These are phyloP conservation scores for Ophioderma brevispina DNA, from an alignment of 35 echinoderm and acorn worm species.

Conservation along the genomic window DNA sequence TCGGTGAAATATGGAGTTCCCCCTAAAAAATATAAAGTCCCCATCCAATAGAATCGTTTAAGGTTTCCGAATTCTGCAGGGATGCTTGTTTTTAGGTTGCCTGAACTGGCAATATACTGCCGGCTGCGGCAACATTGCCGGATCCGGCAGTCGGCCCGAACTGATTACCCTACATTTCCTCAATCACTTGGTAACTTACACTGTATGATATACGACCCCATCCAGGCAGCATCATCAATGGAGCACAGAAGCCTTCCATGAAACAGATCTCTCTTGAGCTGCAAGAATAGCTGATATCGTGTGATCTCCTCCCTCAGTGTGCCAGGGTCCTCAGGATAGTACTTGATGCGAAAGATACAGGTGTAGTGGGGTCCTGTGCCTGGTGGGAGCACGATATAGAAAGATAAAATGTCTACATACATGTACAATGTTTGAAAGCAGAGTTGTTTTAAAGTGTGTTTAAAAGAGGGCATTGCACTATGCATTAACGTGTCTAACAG, in stretches of 20 bases:
- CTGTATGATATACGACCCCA: constrained; percentile 91
- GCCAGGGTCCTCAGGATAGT: constrained; percentile 70
- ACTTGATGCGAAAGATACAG: constrained; percentile 82
- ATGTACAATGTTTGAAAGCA: no score
- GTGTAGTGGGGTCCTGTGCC: constrained; percentile 64
- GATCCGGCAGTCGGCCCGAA: no score
- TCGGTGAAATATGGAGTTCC: no score
- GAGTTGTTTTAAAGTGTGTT: neutral
- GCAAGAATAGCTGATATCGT: constrained; percentile 79
- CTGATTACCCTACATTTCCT: no score
- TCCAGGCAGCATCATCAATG: constrained; percentile 72
- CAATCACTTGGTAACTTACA: no score
- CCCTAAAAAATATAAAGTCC: no score
- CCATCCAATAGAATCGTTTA: no score
- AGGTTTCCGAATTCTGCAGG: no score
- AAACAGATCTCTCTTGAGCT: constrained; percentile 80
- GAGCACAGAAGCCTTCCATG: constrained; percentile 78
- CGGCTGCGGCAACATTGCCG: no score
- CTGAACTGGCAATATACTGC: no score
- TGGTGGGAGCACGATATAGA: neutral
- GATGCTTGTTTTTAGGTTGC: no score
- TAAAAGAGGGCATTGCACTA: neutral
- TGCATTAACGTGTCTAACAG: neutral
- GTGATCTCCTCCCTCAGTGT: constrained; percentile 86
- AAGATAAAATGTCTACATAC: no score